Percentiles rank a stretch among this genome's conserved stretches.
Conservation (phyloP, 2,888 invertebrate species). For the Hemithea aestivaria region DNA sequence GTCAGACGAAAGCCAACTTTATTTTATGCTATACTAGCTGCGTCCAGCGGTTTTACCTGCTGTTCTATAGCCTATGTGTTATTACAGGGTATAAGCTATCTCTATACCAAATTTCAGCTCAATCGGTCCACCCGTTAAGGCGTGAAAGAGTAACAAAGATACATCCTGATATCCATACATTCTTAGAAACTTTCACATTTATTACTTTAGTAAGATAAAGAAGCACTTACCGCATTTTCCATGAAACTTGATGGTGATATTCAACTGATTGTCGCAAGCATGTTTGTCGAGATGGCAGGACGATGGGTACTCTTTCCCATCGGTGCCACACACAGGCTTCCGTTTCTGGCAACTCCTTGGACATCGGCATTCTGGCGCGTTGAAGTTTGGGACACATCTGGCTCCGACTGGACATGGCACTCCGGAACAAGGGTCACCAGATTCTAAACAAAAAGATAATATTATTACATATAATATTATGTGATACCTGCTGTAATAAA, state of each 20-base stretch:
- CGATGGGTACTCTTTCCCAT: constrained; percentile 91
- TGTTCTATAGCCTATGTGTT: no score
- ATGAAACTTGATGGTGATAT: constrained; percentile 88
- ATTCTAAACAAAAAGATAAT: constrained; percentile 60
- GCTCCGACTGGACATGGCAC: constrained; percentile 85
- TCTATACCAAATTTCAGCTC: no score
- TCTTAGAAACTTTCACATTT: no score
- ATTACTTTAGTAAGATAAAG: no score
- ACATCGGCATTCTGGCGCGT: constrained; percentile 83
- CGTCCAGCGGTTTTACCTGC: no score
- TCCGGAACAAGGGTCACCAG: constrained; percentile 85
- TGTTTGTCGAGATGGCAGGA: constrained; percentile 90
- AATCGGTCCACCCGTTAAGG: no score
- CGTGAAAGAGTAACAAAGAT: no score
- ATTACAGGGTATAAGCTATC: no score
- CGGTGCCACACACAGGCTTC: constrained; percentile 92
- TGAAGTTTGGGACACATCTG: constrained; percentile 83
- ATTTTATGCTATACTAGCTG: no score
- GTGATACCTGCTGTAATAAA: no score
- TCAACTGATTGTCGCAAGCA: constrained; percentile 86
- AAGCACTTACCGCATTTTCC: constrained; percentile 94
- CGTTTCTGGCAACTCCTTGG: constrained; percentile 80
- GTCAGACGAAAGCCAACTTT: no score
- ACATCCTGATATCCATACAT: no score
- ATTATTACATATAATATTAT: not conserved